Conservation (phyloP, 2,797 vertebrate species). For the Lacerta viridis region DNA sequence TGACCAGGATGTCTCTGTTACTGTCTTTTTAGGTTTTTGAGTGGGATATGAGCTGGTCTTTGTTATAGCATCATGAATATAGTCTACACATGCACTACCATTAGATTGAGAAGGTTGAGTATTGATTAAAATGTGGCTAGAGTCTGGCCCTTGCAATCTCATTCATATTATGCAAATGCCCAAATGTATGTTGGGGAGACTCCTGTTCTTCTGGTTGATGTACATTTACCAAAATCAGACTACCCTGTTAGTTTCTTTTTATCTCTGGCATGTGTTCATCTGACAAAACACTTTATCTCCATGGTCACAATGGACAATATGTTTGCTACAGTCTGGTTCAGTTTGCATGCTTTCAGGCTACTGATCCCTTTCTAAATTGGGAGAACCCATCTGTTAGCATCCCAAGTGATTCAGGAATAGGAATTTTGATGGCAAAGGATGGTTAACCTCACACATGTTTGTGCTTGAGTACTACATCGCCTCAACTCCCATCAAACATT, state of each 20-base stretch:
- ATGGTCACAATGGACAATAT: conserved; percentile 40
- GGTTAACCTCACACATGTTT: conserved; percentile 40
- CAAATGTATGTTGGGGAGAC: neutral
- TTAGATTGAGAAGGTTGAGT: neutral
- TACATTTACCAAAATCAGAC: conserved; percentile 10
- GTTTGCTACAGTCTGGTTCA: conserved; percentile 46
- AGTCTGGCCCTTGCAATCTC: neutral
- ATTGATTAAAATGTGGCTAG: neutral
- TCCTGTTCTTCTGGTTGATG: neutral
- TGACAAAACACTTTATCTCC: conserved; percentile 43
- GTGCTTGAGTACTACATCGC: conserved; percentile 42
- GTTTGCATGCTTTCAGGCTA: conserved; percentile 56
- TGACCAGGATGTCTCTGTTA: neutral
- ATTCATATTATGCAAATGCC: neutral
- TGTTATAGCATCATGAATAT: neutral
- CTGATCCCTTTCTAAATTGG: conserved; percentile 55
- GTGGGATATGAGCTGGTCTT: neutral
- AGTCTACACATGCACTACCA: neutral
- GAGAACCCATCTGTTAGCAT: conserved; percentile 71
- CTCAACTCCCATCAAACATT: conserved; percentile 51
- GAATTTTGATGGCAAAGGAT: conserved; percentile 56
- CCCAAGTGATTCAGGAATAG: conserved; percentile 59
- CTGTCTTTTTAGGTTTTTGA: neutral
- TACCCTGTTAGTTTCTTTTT: conserved; percentile 13
- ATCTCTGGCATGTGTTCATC: neutral